Evolutionary conservation across 2,888 invertebrate genomes (phyloP), one percentile per base, ranked within the genome.

Genomic region (Hirudinaria manillensis): DNA sequence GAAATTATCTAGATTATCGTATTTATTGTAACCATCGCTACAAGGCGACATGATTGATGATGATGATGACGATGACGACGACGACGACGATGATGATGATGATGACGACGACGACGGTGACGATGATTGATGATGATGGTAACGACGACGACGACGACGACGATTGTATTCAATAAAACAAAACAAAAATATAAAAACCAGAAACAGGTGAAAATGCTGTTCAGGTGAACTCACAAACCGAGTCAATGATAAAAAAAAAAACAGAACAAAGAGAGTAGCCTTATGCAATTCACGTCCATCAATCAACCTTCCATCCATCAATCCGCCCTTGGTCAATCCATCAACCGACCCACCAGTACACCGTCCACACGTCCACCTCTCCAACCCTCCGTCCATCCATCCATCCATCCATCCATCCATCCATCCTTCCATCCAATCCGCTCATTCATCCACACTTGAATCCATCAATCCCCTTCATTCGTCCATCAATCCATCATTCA

Each of bases 1-100:
- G n/a, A n/a, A n/a, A n/a, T n/a, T n/a, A n/a, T n/a, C n/a, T n/a
- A n/a, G n/a, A n/a, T n/a, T n/a, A n/a, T n/a, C n/a, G n/a, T n/a
- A n/a, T n/a, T n/a, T n/a, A n/a, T n/a, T n/a, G 10, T 38, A 38
- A 3, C 38, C 38, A 6, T 38, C 38, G 38, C 10, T 3, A 10
- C 4, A 38, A 6, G 38, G 10, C 38, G 38, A 38, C 10, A 38
- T 38, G 38, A 38, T 38, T 6, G 38, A 6, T 38, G 29, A 3
- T 67, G 67, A 67, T 67, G 67, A 67, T 67, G 67, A 67, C 16
- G 67, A 67, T 67, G 27, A 67, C 34, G 16, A 24, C 24, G 67
- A 16, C 16, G 67, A 27, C 24, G 34, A 67, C 34, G 67, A 38
- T 38, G 10, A 38, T 3, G 38, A 38, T 38, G 38, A 38, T 10